Evolutionary conservation across 2,888 invertebrate genomes (phyloP).

Genomic region (Drosophila siamana): DNA sequence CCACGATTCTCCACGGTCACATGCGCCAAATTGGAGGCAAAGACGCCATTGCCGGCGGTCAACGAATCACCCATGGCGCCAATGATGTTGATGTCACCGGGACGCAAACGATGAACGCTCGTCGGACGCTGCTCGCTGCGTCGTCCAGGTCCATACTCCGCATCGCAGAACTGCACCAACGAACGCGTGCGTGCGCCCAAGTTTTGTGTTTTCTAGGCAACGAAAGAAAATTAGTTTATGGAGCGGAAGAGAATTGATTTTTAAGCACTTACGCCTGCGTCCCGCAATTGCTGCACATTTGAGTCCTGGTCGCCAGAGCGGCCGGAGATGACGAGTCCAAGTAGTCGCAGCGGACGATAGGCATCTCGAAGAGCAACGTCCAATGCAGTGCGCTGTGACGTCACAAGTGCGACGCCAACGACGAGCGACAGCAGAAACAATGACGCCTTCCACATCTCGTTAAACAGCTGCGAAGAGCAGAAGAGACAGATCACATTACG

Average conservation of each 20-base stretch:
- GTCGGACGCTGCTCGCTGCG: conserved; percentile 85
- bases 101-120: conserved; percentile 87
- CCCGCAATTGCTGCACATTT: conserved; percentile 71
- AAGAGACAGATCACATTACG: neutral
- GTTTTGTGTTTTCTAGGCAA: conserved; percentile 82
- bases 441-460: conserved; percentile 41
- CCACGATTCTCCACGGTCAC: conserved; percentile 86
- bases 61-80: conserved; percentile 88
- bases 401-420: conserved; percentile 33
- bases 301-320: conserved; percentile 77
- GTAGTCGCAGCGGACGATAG: conserved; percentile 72
- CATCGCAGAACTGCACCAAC: conserved; percentile 82
- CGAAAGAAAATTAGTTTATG: neutral
- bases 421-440: conserved; percentile 46
- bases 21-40: conserved; percentile 80
- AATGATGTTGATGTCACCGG: conserved; percentile 88
- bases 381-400: conserved; percentile 79
- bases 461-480: conserved; percentile 14
- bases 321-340: conserved; percentile 77
- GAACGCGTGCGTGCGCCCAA: conserved; percentile 72
- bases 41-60: conserved; percentile 87
- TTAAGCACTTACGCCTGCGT: conserved; percentile 71
- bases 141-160: conserved; percentile 80
- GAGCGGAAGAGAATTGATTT: neutral
- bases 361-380: conserved; percentile 66